Base-by-base conservation (phyloP, 2,113 vertebrate genomes). In the Odontesthes bonariensis region DNA sequence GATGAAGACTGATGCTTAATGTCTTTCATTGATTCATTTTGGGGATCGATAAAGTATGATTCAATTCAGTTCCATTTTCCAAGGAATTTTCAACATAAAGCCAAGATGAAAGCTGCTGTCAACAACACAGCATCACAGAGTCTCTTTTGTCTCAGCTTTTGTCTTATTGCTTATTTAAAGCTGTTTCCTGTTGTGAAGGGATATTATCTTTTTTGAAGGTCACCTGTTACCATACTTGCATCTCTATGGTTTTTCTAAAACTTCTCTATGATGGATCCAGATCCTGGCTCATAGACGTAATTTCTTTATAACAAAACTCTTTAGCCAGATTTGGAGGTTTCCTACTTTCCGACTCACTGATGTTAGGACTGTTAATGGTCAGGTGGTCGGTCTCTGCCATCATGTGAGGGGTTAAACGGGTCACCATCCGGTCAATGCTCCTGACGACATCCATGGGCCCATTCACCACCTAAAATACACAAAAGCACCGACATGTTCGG, bases 371-470 rank as follows among this genome's bases (percentile, higher is more conserved):
- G 12, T 92, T 92, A 77, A 97, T 90, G 0, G 86, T 88, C 44
- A 97, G 72, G 44, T 49, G 90, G 5, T 92, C 92, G n/a, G 57
- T 91, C 47, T 93, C 90, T 0, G 84, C 12, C 14, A 90, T 93
- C 84, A 97, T 89, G 53, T 75, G 58, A 0, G 91, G 87, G 65
- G 94, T 93, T 40, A 97, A 83, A 75, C 91, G 94, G 74, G 90
- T 92, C 19, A 92, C 87, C 95, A 98, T 94, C 17, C 55, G 91
- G 87, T 96, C 94, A 1, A 97, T 91, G 9, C 88, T 95, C 20
- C 91, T 91, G 23, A 97, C 93, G 77, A 97, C 90, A 8, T 94
- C 88, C 97, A 96, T 96, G 27, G 96, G 96, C 17, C 96, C 95
- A 3, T 88, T 93, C n/a, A 95, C 92, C 63, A 96, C 93, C 97